A percentile compares a stretch with the other conserved stretches of the same genome.
Evolutionary conservation across 2,113 vertebrate species (phyloP).

Genomic region (Marmota flaviventris): DNA sequence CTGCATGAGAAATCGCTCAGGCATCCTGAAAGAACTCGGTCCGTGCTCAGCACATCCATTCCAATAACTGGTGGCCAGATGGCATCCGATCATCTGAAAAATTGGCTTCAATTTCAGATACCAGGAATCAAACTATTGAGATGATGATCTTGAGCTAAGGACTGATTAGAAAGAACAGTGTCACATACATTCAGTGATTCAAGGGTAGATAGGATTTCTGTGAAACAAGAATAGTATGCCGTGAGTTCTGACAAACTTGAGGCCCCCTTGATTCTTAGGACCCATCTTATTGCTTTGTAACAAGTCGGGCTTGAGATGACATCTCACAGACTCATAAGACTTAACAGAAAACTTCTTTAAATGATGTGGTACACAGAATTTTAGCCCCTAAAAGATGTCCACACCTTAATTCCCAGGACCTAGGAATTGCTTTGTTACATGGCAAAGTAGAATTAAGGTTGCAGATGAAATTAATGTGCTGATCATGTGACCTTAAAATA

Average conservation of each 20-base stretch:
- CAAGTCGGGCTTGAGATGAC: neutral
- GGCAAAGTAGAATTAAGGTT: neutral
- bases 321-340: neutral
- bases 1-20: neutral
- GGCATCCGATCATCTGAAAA: neutral
- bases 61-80: neutral
- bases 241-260: neutral
- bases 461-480: neutral
- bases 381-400: neutral
- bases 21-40: neutral
- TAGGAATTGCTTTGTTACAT: neutral
- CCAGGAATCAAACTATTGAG: neutral
- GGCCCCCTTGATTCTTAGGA: neutral
- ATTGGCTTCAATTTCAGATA: neutral
- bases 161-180: neutral
- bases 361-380: neutral
- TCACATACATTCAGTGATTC: neutral
- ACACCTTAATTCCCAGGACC: neutral
- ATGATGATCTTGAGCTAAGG: neutral
- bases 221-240: neutral
- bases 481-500: neutral
- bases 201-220: neutral
- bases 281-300: neutral
- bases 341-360: neutral
- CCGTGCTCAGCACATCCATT: neutral